These are phyloP conservation scores for Geopemphigus sp. DNA, from an alignment of 1,140 invertebrate genomes.

Conservation along the genomic window DNA sequence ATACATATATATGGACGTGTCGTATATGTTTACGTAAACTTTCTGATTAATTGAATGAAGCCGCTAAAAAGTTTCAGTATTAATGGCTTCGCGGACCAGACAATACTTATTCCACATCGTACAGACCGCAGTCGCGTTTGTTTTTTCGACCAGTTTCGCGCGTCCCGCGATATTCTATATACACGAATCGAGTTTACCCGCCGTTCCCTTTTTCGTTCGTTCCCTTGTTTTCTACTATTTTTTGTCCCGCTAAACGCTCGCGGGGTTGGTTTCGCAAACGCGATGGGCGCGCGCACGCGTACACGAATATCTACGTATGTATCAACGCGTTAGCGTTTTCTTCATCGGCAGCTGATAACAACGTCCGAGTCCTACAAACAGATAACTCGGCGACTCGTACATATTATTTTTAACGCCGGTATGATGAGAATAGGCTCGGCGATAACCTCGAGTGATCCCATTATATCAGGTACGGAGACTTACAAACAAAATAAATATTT, in stretches of 20 bases:
- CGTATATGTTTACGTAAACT: too few relatives aligned
- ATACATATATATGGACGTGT: too few relatives aligned
- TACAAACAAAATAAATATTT: conserved; percentile 33
- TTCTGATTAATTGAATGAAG: conserved; percentile 37
- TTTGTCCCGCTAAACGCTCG: not conserved
- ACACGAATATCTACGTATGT: not conserved
- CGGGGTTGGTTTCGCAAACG: not conserved
- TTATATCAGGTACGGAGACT: conserved; percentile 40
- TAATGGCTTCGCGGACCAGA: not conserved
- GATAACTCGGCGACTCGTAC: not conserved
- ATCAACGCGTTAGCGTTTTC: conserved; percentile 1
- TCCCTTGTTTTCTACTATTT: not conserved
- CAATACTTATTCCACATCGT: not conserved
- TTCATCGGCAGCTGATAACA: conserved; percentile 11
- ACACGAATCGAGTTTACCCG: not conserved
- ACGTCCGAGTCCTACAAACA: not conserved
- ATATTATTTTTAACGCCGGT: conserved; percentile 25
- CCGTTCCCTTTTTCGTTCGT: not conserved
- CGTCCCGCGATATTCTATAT: not conserved
- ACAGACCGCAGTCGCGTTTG: not conserved
- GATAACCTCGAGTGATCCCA: conserved; percentile 46
- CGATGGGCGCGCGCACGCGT: not conserved
- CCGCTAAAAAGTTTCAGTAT: not conserved
- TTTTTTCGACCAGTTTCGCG: not conserved
- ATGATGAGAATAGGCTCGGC: conserved; percentile 38